Evolutionary conservation across 2,797 vertebrate genomes (phyloP).

Genomic region (Clarias pachynema): DNA sequence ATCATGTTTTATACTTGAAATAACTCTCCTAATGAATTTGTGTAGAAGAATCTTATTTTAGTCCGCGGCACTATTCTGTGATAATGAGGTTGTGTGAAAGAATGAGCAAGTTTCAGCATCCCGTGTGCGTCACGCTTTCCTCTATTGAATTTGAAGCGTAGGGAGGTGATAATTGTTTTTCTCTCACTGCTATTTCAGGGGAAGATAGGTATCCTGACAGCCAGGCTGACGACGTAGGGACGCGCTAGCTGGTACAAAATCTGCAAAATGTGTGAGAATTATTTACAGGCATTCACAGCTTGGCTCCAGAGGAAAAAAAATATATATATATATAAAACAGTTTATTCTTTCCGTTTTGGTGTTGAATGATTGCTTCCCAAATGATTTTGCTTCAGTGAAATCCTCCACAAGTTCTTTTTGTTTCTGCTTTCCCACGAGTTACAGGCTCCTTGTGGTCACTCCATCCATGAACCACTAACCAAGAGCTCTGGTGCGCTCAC

Average conservation of each 20-base stretch:
- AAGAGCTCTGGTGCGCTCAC: conserved; percentile 10
- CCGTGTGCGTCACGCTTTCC: conserved; percentile 51
- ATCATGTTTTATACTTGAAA: neutral
- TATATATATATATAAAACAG: neutral
- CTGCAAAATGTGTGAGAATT: conserved; percentile 17
- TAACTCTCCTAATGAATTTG: conserved; percentile 1
- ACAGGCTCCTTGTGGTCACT: conserved; percentile 59
- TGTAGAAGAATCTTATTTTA: neutral
- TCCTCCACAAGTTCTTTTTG: conserved; percentile 28
- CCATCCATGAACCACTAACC: conserved; percentile 55
- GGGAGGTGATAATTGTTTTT: conserved; percentile 67
- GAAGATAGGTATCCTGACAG: conserved; percentile 54
- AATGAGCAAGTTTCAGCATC: conserved; percentile 39
- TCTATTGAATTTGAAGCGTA: conserved; percentile 48
- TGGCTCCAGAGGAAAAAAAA: conserved; percentile 12
- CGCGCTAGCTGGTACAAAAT: conserved; percentile 14
- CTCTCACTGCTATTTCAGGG: conserved; percentile 59
- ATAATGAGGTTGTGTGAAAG: conserved; percentile 27
- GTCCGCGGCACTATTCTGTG: conserved; percentile 6
- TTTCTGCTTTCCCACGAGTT: conserved; percentile 62
- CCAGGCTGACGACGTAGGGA: conserved; percentile 24
- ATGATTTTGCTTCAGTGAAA: conserved; percentile 31
- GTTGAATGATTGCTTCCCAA: conserved; percentile 50
- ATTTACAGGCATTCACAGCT: neutral
- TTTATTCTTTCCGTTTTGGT: conserved; percentile 22